These are phyloP conservation scores for Archilochus colubris DNA, from an alignment of 2,113 vertebrate species.

Conservation along the genomic window DNA sequence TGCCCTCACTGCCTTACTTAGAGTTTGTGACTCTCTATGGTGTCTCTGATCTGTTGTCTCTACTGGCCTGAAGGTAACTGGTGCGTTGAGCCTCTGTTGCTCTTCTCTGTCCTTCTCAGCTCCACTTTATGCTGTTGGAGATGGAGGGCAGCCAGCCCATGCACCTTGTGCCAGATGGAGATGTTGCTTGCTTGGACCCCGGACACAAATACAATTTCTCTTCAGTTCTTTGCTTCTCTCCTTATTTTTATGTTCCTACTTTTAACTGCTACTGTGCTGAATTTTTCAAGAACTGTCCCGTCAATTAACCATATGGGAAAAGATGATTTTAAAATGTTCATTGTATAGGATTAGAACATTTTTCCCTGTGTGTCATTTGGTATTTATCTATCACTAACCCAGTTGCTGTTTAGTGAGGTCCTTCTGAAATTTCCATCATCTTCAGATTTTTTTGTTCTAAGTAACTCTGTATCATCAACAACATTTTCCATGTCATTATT, in stretches of 20 bases:
- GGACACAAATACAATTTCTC: neutral
- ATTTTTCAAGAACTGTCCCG: neutral
- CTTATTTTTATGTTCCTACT: neutral
- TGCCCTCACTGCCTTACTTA: neutral
- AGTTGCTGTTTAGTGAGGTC: neutral
- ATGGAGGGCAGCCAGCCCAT: neutral
- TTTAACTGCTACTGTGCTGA: neutral
- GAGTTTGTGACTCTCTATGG: neutral
- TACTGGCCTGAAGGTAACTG: fast-evolving
- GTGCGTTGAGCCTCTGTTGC: neutral
- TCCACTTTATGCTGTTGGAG: neutral
- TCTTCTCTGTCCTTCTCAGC: neutral
- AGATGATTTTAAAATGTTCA: neutral
- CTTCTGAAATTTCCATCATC: neutral
- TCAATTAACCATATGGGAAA: neutral
- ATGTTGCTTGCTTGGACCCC: neutral
- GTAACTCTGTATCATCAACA: neutral
- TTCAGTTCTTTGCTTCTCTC: neutral
- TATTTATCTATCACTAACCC: neutral
- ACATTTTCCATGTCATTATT: neutral
- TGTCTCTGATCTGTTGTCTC: fast-evolving
- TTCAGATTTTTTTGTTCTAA: neutral
- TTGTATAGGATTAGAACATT: neutral
- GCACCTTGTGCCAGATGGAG: neutral
- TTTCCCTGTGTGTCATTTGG: neutral